These are phyloP conservation scores for Aculops lycopersici DNA, from an alignment of 1,140 invertebrate genomes.

Conservation along the genomic window DNA sequence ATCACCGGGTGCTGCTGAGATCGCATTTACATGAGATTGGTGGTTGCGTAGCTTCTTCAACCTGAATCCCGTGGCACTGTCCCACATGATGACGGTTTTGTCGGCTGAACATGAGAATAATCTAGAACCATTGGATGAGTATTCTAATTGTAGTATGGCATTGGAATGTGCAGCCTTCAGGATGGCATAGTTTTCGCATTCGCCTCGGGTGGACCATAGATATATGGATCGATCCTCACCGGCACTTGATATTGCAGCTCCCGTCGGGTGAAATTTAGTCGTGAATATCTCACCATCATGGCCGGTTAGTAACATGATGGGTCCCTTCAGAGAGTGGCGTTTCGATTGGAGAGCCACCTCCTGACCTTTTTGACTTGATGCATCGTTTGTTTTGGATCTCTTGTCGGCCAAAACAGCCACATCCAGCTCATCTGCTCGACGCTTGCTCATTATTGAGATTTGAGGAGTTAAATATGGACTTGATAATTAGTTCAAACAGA, in stretches of 20 bases:
- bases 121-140: slow-evolving; percentile 51
- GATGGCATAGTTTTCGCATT: slow-evolving; percentile 81
- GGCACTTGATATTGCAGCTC: slow-evolving; percentile 58
- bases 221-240: slow-evolving; percentile 91
- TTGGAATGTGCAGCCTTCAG: slow-evolving; percentile 64
- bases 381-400: too few species aligned
- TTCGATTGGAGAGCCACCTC: too few species aligned
- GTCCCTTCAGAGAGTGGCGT: slow-evolving; percentile 39
- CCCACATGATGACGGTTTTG: slow-evolving; percentile 77
- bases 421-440: too few species aligned
- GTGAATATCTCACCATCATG: slow-evolving; percentile 86
- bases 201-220: slow-evolving; percentile 86
- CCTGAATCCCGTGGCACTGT: slow-evolving; percentile 46
- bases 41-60: slow-evolving; percentile 62
- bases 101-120: slow-evolving; percentile 33
- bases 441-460: too few species aligned
- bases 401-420: too few species aligned
- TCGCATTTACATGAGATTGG: slow-evolving; percentile 22
- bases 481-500: too few species aligned
- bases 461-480: too few species aligned
- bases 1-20: slow-evolving; percentile 39
- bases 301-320: slow-evolving; percentile 84
- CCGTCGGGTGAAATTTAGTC: slow-evolving; percentile 77
- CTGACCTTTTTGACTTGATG: too few species aligned
- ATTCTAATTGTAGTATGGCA: slow-evolving; percentile 80